Conservation (phyloP, 2,888 invertebrate species). For the Creontiades dilutus region DNA sequence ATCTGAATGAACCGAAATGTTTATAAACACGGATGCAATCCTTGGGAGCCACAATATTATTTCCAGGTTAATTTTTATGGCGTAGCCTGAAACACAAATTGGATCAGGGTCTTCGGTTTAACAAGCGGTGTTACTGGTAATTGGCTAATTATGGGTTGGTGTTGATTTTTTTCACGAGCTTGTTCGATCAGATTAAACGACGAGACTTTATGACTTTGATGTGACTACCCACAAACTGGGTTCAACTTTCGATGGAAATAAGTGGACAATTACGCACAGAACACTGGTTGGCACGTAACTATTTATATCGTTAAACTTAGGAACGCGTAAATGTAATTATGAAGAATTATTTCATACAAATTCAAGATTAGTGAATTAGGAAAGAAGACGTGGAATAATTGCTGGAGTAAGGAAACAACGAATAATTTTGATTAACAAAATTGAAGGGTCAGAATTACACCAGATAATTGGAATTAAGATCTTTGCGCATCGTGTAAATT, state of each 20-base stretch:
- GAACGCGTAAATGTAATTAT: not conserved
- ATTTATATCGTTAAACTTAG: not conserved
- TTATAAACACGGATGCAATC: not conserved
- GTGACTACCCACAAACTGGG: not conserved
- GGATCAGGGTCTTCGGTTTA: constrained; percentile 33
- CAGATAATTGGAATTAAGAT: too few species aligned
- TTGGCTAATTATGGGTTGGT: constrained; percentile 25
- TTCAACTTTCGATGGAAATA: not conserved
- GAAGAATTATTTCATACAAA: too few species aligned
- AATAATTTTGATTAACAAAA: too few species aligned
- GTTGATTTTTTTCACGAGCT: not conserved
- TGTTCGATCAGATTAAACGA: not conserved
- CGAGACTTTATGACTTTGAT: not conserved
- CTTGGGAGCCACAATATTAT: not conserved
- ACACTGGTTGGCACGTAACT: not conserved
- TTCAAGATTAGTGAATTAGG: too few species aligned
- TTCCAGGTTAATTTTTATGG: constrained; percentile 20
- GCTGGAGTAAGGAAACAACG: too few species aligned
- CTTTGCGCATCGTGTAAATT: too few species aligned
- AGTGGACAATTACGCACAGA: not conserved
- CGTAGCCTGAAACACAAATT: not conserved
- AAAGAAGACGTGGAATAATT: too few species aligned
- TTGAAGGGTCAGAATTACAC: too few species aligned
- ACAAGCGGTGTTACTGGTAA: not conserved
- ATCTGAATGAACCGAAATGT: too few species aligned